A percentile compares a stretch with the other conserved stretches of the same genome.
Conservation (phyloP, 2,888 invertebrate species). For the Latrodectus elegans region DNA sequence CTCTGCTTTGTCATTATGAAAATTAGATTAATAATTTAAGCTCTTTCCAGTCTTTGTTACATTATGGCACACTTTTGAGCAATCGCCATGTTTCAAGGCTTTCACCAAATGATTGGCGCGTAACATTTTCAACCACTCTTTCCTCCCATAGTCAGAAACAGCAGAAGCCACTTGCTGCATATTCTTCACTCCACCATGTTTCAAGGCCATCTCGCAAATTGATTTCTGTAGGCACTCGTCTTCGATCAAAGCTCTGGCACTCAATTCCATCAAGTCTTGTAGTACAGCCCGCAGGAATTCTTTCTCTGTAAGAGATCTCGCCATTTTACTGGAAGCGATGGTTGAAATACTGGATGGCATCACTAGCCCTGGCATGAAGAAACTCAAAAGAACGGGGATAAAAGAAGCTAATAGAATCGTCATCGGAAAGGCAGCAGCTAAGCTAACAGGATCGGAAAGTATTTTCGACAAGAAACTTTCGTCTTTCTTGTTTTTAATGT, state of each 20-base stretch:
- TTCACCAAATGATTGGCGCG: not conserved
- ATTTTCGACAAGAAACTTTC: conserved; percentile 10
- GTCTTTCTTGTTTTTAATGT: not conserved
- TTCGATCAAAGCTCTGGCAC: conserved; percentile 6
- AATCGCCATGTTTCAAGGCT: conserved; percentile 14
- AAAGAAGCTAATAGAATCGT: conserved; percentile 46
- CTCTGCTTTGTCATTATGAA: too few species aligned
- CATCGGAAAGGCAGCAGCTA: conserved; percentile 36
- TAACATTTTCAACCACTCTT: conserved; percentile 13
- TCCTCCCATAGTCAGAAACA: not conserved
- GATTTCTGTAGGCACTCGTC: conserved; percentile 36
- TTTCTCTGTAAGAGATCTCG: conserved; percentile 15
- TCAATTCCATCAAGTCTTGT: conserved; percentile 20
- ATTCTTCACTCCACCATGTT: conserved; percentile 5
- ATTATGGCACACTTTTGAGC: conserved; percentile 28
- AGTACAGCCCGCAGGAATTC: conserved; percentile 8
- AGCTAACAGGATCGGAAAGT: conserved; percentile 4
- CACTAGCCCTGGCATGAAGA: not conserved
- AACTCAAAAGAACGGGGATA: conserved; percentile 28
- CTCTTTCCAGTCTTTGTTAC: not conserved
- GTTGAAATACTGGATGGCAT: conserved; percentile 13
- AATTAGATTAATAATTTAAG: not conserved
- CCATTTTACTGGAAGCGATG: conserved; percentile 40
- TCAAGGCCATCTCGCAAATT: conserved; percentile 16
- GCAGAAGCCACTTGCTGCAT: conserved; percentile 6